phyloP scores from a whole-genome alignment of 2,888 invertebrate genomes.

The Andrena minutula region DNA sequence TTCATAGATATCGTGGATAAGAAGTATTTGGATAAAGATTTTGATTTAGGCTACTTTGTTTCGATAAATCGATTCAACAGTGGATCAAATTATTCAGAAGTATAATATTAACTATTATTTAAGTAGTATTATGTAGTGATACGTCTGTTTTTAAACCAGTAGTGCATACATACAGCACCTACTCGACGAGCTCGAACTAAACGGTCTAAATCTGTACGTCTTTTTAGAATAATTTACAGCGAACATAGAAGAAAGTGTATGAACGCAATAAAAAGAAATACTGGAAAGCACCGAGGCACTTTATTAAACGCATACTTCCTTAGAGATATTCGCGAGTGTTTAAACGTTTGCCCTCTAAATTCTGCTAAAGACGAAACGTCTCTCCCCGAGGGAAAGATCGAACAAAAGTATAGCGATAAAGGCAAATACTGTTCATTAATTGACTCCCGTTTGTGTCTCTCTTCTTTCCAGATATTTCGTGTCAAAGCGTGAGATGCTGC shows the following conservation, averaged over 20 bases:
- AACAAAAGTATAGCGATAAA: slow-evolving; percentile 46
- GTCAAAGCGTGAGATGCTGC: slow-evolving; percentile 79
- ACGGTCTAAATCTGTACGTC: background rate
- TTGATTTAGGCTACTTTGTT: background rate
- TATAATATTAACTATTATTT: background rate
- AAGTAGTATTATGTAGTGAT: background rate
- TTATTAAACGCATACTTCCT: slow-evolving; percentile 53
- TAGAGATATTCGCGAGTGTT: slow-evolving; percentile 31
- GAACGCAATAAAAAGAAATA: slow-evolving; percentile 59
- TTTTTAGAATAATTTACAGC: background rate
- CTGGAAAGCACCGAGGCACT: slow-evolving; percentile 66
- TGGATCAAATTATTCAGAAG: background rate
- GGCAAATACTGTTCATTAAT: slow-evolving; percentile 66
- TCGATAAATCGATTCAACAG: background rate
- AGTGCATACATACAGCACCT: background rate
- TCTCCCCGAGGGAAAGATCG: slow-evolving; percentile 38
- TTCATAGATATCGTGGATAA: background rate
- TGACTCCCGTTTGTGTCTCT: slow-evolving; percentile 79
- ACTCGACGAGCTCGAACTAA: background rate
- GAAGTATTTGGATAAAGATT: background rate
- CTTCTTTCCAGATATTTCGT: slow-evolving; percentile 84
- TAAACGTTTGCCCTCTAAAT: slow-evolving; percentile 43
- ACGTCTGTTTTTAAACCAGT: background rate
- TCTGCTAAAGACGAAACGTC: slow-evolving; percentile 25
- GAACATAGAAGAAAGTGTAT: slow-evolving; percentile 10